A percentile compares a stretch with the other conserved stretches of the same genome.
Conservation (phyloP, 35 echinoderm and acorn worm species). For the Lytechinus pictus region DNA sequence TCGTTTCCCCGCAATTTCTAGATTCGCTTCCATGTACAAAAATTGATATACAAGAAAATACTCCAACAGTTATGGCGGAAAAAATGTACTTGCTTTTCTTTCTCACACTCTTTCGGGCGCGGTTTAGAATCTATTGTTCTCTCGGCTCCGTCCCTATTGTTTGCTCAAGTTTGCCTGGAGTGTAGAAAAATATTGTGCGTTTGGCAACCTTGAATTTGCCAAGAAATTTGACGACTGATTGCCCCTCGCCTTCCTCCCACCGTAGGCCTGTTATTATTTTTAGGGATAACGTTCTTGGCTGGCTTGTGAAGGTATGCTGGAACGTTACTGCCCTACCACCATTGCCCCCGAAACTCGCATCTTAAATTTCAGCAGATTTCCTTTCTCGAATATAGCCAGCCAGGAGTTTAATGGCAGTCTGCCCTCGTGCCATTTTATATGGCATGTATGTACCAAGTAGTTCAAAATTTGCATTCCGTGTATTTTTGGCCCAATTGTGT, state of each 20-base stretch:
- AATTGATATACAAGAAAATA: neutral
- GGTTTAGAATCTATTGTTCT: conserved; percentile 21
- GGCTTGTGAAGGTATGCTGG: neutral
- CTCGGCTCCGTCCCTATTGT: conserved; percentile 22
- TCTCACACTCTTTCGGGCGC: neutral
- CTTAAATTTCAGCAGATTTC: neutral
- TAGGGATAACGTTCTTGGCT: conserved; percentile 23
- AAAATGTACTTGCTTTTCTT: neutral
- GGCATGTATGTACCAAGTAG: no score
- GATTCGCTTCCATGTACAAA: neutral
- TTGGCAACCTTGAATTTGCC: conserved; percentile 43
- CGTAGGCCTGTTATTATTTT: conserved; percentile 19
- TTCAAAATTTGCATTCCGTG: no score
- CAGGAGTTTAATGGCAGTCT: neutral
- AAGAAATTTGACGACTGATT: conserved; percentile 45
- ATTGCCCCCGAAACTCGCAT: neutral
- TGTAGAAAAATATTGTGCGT: conserved; percentile 46
- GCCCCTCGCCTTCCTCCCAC: conserved; percentile 12
- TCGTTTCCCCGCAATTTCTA: neutral
- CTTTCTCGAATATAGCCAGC: neutral
- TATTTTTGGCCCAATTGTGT: no score
- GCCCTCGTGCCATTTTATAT: neutral
- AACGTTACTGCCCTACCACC: neutral
- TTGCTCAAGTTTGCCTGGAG: conserved; percentile 27
- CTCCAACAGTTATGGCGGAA: neutral